Percentiles rank a stretch among this genome's conserved stretches.
Evolutionary conservation across 1,140 invertebrate genomes (phyloP).

Genomic region (Orius insidiosus): DNA sequence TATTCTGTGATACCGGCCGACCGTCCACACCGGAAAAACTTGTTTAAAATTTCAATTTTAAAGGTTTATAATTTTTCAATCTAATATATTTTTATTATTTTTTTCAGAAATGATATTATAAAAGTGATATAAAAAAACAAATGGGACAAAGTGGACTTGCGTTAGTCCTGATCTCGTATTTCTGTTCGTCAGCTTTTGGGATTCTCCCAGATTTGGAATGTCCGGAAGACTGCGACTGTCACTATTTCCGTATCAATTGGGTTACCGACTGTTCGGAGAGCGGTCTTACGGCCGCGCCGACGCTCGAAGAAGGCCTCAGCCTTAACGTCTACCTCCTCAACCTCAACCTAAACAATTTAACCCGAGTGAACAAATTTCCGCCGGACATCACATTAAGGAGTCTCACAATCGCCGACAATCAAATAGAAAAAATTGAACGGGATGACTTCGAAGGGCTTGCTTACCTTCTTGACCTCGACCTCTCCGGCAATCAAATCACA

Average conservation of each 20-base stretch:
- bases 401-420: slow-evolving; percentile 50
- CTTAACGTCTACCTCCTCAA: slow-evolving; percentile 50
- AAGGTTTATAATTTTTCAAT: no score
- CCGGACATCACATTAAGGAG: slow-evolving; percentile 44
- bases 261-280: slow-evolving; percentile 58
- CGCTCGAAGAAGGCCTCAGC: slow-evolving; percentile 38
- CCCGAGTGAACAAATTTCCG: slow-evolving; percentile 38
- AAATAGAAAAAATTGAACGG: slow-evolving; percentile 35
- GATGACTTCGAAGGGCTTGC: slow-evolving; percentile 41
- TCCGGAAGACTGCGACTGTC: slow-evolving; percentile 47
- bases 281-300: slow-evolving; percentile 49
- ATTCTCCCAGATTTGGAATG: slow-evolving; percentile 16
- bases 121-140: no score
- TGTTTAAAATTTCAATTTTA: no score
- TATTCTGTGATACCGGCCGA: no score
- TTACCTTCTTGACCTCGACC: slow-evolving; percentile 49
- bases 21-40: no score
- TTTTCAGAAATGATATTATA: no score
- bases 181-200: neutral
- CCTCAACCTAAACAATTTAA: slow-evolving; percentile 49
- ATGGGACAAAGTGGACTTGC: no score
- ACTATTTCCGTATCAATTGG: slow-evolving; percentile 59
- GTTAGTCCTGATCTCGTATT: no score
- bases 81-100: no score
- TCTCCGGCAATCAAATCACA: slow-evolving; percentile 44